A percentile compares a stretch with the other conserved stretches of the same genome.
Evolutionary conservation across 2,888 invertebrate species (phyloP).

Genomic region (Nineta flava): DNA sequence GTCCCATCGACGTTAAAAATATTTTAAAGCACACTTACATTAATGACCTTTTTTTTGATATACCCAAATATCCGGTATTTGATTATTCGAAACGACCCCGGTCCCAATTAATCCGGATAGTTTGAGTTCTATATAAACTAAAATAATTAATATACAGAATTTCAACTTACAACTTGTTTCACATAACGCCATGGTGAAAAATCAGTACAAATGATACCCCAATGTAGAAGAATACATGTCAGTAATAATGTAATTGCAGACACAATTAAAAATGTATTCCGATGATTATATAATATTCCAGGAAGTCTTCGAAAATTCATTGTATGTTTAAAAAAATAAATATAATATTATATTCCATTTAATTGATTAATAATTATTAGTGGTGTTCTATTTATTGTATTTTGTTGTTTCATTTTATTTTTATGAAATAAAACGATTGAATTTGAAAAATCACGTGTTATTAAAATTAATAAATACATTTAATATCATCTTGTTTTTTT

Average conservation of each 20-base stretch:
- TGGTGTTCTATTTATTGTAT: neutral
- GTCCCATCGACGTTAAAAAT: too few relatives aligned
- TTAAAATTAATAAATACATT: too few relatives aligned
- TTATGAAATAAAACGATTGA: too few relatives aligned
- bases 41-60: too few relatives aligned
- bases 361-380: neutral
- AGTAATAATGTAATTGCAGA: slow-evolving; percentile 23
- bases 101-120: too few relatives aligned
- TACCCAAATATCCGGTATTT: too few relatives aligned
- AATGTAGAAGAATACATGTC: slow-evolving; percentile 31
- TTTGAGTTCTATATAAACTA: too few relatives aligned
- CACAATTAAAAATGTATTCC: slow-evolving; percentile 22
- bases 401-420: neutral
- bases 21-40: too few relatives aligned
- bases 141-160: too few relatives aligned
- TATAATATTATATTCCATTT: neutral
- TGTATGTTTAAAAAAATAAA: neutral
- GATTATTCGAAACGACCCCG: too few relatives aligned
- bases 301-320: slow-evolving; percentile 17
- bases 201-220: slow-evolving; percentile 41
- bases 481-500: too few relatives aligned
- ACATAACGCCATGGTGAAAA: slow-evolving; percentile 39
- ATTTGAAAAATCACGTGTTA: too few relatives aligned
- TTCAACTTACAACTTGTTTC: slow-evolving; percentile 39
- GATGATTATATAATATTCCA: slow-evolving; percentile 21